Conservation (phyloP, 2,888 invertebrate genomes). For the Trichopoda pennipes region DNA sequence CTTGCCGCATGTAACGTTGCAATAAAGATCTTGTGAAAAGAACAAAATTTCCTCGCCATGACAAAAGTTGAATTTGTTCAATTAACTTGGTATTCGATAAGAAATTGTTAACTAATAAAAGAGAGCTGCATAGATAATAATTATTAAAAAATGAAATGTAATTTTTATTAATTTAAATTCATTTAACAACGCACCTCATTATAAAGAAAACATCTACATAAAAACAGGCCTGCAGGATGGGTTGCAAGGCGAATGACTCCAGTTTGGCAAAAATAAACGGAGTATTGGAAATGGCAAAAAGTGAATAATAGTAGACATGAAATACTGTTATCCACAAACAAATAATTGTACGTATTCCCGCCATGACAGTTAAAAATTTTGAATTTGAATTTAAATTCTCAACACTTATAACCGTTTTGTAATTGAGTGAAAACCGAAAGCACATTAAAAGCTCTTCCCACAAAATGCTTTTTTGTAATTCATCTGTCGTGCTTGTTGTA, state of each 20-base stretch:
- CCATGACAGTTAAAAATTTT: conserved; percentile 72
- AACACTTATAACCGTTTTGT: conserved; percentile 66
- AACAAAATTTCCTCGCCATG: conserved; percentile 69
- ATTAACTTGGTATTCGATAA: conserved; percentile 71
- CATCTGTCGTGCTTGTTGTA: conserved; percentile 6
- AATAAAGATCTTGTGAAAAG: conserved; percentile 72
- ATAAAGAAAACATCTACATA: conserved; percentile 77
- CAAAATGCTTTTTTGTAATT: conserved; percentile 51
- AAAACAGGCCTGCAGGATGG: conserved; percentile 74
- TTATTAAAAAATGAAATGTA: neutral
- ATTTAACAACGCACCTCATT: conserved; percentile 72
- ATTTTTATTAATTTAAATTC: neutral
- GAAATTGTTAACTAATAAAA: conserved; percentile 74
- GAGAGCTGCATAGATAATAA: conserved; percentile 71
- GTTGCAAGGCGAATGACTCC: conserved; percentile 73
- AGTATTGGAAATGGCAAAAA: conserved; percentile 74
- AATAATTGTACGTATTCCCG: conserved; percentile 74
- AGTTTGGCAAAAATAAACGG: conserved; percentile 74
- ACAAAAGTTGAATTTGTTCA: conserved; percentile 69
- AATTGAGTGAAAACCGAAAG: conserved; percentile 73
- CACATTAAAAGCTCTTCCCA: conserved; percentile 73
- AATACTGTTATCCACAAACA: conserved; percentile 76
- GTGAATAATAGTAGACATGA: conserved; percentile 76
- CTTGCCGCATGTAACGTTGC: conserved; percentile 75
- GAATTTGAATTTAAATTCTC: conserved; percentile 67